phyloP scores from a whole-genome alignment of 1,140 invertebrate species.

The Eriosoma lanigerum region DNA sequence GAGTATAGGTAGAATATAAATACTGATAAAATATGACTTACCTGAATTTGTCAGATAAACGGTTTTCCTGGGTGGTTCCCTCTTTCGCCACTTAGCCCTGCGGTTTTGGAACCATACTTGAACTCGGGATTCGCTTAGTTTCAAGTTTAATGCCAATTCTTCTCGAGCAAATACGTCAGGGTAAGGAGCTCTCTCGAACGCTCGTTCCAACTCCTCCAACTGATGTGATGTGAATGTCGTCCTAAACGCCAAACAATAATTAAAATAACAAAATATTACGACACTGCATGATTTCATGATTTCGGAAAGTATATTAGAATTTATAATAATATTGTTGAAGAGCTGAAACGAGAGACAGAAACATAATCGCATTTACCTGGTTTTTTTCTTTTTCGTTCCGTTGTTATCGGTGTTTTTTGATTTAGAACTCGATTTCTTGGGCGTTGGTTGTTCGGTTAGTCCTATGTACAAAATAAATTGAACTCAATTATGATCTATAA shows the following conservation, averaged over 20 bases:
- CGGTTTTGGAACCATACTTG: slow-evolving; percentile 95
- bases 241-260: slow-evolving; percentile 61
- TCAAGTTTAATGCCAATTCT: slow-evolving; percentile 86
- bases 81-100: slow-evolving; percentile 95
- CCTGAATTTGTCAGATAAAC: slow-evolving; percentile 71
- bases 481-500: too few relatives aligned
- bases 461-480: neutral
- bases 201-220: slow-evolving; percentile 88
- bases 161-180: slow-evolving; percentile 95
- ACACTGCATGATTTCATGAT: neutral
- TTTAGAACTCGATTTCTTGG: slow-evolving; percentile 53
- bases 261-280: neutral
- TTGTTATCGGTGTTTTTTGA: slow-evolving; percentile 73
- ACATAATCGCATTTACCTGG: slow-evolving; percentile 66
- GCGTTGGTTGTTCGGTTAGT: slow-evolving; percentile 16
- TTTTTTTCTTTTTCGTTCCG: slow-evolving; percentile 91
- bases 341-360: neutral
- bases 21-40: too few relatives aligned
- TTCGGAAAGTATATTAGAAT: neutral
- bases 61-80: slow-evolving; percentile 93
- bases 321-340: neutral
- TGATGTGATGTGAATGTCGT: slow-evolving; percentile 97
- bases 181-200: slow-evolving; percentile 92
- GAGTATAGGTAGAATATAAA: too few relatives aligned
- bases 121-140: slow-evolving; percentile 88